These are phyloP conservation scores for Chloroceryle amazona DNA, from an alignment of 2,797 vertebrate species.

Conservation along the genomic window DNA sequence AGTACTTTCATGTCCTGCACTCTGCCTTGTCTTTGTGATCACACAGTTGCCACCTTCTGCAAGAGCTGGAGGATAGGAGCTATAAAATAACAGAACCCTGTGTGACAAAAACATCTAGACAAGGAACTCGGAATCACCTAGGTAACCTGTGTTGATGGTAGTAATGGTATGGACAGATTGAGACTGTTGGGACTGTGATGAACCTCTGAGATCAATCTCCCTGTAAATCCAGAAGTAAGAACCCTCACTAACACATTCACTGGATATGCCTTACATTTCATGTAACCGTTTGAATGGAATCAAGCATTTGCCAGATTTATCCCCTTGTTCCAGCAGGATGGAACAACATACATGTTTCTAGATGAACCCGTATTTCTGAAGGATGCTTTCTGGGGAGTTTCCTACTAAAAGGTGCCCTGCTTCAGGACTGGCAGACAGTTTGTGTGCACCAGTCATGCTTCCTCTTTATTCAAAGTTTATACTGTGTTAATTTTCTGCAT, in stretches of 20 bases:
- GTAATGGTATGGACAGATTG: not conserved
- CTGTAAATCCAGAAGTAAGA: not conserved
- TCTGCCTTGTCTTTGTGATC: not conserved
- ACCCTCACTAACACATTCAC: not conserved
- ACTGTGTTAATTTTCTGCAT: not conserved
- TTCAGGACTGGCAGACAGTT: not conserved
- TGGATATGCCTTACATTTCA: not conserved
- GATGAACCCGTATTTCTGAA: not conserved
- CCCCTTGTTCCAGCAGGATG: not conserved
- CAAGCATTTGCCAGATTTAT: not conserved
- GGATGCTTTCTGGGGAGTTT: not conserved
- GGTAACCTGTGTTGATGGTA: not conserved
- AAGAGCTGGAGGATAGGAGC: not conserved
- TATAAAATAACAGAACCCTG: not conserved
- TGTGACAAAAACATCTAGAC: not conserved
- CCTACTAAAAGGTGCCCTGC: not conserved
- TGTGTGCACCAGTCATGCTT: not conserved
- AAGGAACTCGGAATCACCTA: not conserved
- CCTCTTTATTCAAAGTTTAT: not conserved
- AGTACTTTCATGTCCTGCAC: not conserved
- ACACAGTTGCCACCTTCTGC: not conserved
- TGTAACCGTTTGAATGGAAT: not conserved
- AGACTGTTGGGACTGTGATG: not conserved
- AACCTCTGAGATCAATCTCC: not conserved
- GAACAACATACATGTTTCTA: not conserved